These are phyloP conservation scores for Puffinus mauretanicus DNA, from an alignment of 2,113 vertebrate genomes.

Conservation along the genomic window DNA sequence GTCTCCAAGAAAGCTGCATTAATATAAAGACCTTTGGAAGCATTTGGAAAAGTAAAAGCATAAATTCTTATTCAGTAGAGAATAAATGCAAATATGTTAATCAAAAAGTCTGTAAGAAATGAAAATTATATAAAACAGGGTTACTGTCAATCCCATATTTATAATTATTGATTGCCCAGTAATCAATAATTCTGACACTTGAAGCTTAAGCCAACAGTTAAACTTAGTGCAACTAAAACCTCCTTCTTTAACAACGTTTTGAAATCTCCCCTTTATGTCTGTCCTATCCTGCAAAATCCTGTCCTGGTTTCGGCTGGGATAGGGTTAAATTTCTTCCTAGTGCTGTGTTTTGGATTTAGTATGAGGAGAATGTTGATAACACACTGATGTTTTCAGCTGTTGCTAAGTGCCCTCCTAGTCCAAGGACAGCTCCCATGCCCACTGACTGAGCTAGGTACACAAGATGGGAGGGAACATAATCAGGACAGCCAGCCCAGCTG, in stretches of 20 bases:
- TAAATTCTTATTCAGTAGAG: neutral
- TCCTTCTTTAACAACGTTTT: rapidly evolving
- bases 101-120: neutral
- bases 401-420: too few species aligned
- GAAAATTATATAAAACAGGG: neutral
- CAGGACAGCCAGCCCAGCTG: too few species aligned
- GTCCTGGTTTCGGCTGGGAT: too few species aligned
- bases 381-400: too few species aligned
- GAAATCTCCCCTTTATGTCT: neutral
- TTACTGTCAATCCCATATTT: neutral
- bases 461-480: too few species aligned
- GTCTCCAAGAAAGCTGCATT: neutral
- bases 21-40: neutral
- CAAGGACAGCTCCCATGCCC: too few species aligned
- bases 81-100: neutral
- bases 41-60: neutral
- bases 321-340: too few species aligned
- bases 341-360: too few species aligned
- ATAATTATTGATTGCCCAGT: neutral
- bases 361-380: too few species aligned
- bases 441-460: too few species aligned
- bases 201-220: neutral
- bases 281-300: neutral
- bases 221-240: neutral
- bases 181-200: neutral